Evolutionary conservation across 2,888 invertebrate genomes (phyloP), one percentile per base, ranked within the genome.

Genomic region (Papilio gigon): DNA sequence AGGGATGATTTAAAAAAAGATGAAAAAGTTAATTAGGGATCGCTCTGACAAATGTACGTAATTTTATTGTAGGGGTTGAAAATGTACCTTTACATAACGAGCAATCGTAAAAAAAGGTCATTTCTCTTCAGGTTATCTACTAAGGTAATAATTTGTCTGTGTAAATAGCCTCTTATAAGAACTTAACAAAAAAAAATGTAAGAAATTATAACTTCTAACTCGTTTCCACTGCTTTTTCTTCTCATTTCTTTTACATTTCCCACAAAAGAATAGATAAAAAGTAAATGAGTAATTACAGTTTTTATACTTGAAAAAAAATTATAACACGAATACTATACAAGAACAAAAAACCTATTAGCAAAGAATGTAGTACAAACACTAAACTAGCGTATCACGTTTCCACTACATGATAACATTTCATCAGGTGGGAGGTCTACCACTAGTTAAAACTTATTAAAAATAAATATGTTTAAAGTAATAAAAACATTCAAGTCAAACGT

Each of bases 11-110:
- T 62, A 42, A 30, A 53, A 67, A 62, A 53, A 37, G 37, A 25
- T 27, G 50, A 30, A 67, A 67, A 67, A 53, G 67, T 50, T 67
- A 67, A 67, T 67, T 67, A 56, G 47, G 67, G 60, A 20, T 33
- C n/a, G 30, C 53, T 42, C 53, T 62, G 67, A 61, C 67, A 61
- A 67, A 67, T 67, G 61, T 61, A 40, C 42, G 47, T 44, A 56
- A 62, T 67, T 62, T 67, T 62, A 62, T 62, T 56, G 58, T 27
- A 58, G 42, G 58, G 58, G 56, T 58, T 65, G 56, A 56, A 65
- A 63, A 64, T 12, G 40, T 58, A 56, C 56, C 65, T 42, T 63
- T 35, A 33, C 25, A n/a, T 47, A 63, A 63, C 62, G 63, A 27
- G 35, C 11, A 20, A 66, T 37, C 59, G 35, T 50, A 65, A 66